Conservation (phyloP, 2,797 vertebrate genomes). For the Takifugu rubripes region DNA sequence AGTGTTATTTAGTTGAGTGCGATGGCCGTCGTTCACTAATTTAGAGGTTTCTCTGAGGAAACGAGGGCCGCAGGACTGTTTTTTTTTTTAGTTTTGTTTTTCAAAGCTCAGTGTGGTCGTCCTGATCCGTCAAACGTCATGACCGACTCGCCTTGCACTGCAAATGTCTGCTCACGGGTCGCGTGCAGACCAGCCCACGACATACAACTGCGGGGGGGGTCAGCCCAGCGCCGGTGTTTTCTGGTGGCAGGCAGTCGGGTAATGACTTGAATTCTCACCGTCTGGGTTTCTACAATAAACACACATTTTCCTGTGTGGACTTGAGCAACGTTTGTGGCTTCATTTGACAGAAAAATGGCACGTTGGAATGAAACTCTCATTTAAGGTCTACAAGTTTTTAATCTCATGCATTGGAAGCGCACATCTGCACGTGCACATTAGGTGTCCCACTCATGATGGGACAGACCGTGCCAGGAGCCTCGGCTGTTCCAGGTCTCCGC, state of each 20-base stretch:
- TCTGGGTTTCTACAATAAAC: too few relatives aligned
- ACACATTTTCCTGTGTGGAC: too few relatives aligned
- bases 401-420: too few relatives aligned
- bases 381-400: too few relatives aligned
- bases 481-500: too few relatives aligned
- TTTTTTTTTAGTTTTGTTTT: constrained; percentile 3
- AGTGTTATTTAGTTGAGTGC: constrained; percentile 23
- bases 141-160: background rate
- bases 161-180: background rate
- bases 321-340: too few relatives aligned
- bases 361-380: too few relatives aligned
- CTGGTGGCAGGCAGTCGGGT: background rate
- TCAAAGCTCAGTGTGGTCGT: constrained; percentile 11
- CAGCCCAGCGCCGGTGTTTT: background rate
- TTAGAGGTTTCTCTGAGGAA: constrained; percentile 17
- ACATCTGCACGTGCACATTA: too few relatives aligned
- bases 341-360: too few relatives aligned
- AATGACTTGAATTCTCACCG: too few relatives aligned
- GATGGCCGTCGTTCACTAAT: constrained; percentile 6
- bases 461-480: too few relatives aligned
- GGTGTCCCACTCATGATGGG: too few relatives aligned
- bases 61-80: background rate
- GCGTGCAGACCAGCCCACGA: constrained; percentile 6
- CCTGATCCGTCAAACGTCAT: constrained; percentile 6
- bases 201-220: constrained; percentile 17